Evolutionary conservation across 2,113 vertebrate species (phyloP).

Genomic region (Rhagologus leucostigma): DNA sequence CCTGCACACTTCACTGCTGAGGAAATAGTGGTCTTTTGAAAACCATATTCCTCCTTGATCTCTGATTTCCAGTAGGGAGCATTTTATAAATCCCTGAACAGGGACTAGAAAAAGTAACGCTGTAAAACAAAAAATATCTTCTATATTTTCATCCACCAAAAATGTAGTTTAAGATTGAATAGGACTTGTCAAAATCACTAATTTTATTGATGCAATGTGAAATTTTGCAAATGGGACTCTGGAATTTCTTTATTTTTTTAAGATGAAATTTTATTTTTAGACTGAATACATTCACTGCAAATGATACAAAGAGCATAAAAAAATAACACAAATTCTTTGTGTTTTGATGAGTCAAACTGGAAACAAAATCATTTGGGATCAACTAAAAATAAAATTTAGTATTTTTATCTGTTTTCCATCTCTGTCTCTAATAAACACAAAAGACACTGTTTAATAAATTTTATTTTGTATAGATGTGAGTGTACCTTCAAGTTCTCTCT

Average conservation of each 20-base stretch:
- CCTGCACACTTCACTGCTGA: background rate
- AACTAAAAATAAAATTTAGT: background rate
- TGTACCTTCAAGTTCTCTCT: background rate
- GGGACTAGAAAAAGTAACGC: background rate
- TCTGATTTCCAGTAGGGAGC: background rate
- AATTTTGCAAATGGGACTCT: background rate
- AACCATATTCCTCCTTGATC: background rate
- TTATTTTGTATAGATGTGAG: background rate
- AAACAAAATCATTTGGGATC: background rate
- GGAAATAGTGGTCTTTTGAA: background rate
- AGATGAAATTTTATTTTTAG: background rate
- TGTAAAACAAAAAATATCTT: background rate
- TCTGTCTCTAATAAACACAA: background rate
- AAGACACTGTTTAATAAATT: background rate
- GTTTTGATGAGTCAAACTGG: background rate
- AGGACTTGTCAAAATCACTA: background rate
- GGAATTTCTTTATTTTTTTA: background rate
- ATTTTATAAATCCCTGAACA: background rate
- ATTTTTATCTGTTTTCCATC: background rate
- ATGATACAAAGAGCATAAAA: background rate
- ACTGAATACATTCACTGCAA: background rate
- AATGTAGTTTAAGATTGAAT: background rate
- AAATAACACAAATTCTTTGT: background rate
- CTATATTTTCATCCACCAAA: background rate
- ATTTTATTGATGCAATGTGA: background rate